Percentiles rank a stretch among this genome's conserved stretches.
Conservation (phyloP, 2,888 invertebrate genomes). For the Mythimna lalbum region DNA sequence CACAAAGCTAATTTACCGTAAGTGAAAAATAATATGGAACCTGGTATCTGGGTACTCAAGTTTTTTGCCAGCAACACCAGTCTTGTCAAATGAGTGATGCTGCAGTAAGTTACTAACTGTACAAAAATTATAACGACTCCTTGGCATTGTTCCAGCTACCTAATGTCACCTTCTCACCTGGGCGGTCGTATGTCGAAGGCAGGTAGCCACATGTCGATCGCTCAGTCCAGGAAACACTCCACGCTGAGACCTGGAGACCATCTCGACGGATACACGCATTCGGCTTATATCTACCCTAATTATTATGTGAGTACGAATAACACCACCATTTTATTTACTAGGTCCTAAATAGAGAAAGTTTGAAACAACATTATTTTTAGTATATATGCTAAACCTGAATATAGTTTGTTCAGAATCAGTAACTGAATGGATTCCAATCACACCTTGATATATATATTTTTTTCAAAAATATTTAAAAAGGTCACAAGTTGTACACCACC, state of each 20-base stretch:
- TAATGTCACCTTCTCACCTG: constrained; percentile 87
- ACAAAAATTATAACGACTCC: not conserved
- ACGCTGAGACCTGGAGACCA: constrained; percentile 91
- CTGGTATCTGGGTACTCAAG: too few species aligned
- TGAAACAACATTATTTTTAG: too few species aligned
- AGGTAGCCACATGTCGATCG: constrained; percentile 91
- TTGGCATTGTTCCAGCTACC: constrained; percentile 75
- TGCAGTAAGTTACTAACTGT: not conserved
- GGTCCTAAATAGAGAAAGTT: too few species aligned
- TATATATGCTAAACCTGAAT: too few species aligned
- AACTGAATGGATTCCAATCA: too few species aligned
- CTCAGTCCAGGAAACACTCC: constrained; percentile 90
- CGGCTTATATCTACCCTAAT: constrained; percentile 91
- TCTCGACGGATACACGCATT: constrained; percentile 89
- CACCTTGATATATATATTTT: too few species aligned
- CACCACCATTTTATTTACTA: too few species aligned
- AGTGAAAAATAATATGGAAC: not conserved
- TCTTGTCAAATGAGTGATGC: not conserved
- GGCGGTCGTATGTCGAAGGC: constrained; percentile 92
- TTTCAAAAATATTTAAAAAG: too few species aligned
- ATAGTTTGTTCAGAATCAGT: too few species aligned
- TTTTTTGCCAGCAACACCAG: not conserved
- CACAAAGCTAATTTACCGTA: not conserved
- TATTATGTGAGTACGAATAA: constrained; percentile 89
- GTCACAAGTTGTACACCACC: too few species aligned